phyloP scores from a whole-genome alignment of 2,797 vertebrate genomes.

The Chelonia mydas region DNA sequence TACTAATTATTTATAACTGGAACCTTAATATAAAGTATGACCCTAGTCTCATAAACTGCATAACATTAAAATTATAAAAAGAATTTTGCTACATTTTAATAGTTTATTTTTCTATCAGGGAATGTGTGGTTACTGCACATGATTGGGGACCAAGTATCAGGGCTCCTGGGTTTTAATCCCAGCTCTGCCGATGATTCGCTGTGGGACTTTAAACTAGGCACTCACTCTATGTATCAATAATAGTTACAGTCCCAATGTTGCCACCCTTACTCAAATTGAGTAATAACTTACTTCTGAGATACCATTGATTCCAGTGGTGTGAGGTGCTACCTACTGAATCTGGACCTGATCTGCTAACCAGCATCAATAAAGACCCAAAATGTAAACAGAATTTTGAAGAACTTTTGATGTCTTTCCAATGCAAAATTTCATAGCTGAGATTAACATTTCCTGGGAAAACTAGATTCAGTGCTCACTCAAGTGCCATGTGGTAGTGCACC shows the following conservation, averaged over 20 bases:
- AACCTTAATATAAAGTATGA: background rate
- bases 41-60: background rate
- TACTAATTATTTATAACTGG: background rate
- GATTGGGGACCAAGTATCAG: rapidly evolving
- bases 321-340: background rate
- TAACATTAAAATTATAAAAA: background rate
- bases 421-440: background rate
- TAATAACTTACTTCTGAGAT: rapidly evolving
- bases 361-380: background rate
- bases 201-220: background rate
- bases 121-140: background rate
- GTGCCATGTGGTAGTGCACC: background rate
- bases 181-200: background rate
- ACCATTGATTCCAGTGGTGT: rapidly evolving
- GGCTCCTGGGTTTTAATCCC: background rate
- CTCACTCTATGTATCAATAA: background rate
- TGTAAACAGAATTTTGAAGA: rapidly evolving
- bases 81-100: background rate
- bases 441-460: background rate
- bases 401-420: rapidly evolving
- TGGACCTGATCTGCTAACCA: background rate
- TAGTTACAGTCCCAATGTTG: background rate
- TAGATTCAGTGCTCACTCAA: background rate
- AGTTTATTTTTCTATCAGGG: background rate
- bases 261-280: background rate